These are phyloP conservation scores for Pelochelys cantorii DNA, from an alignment of 2,797 vertebrate genomes.

Conservation along the genomic window DNA sequence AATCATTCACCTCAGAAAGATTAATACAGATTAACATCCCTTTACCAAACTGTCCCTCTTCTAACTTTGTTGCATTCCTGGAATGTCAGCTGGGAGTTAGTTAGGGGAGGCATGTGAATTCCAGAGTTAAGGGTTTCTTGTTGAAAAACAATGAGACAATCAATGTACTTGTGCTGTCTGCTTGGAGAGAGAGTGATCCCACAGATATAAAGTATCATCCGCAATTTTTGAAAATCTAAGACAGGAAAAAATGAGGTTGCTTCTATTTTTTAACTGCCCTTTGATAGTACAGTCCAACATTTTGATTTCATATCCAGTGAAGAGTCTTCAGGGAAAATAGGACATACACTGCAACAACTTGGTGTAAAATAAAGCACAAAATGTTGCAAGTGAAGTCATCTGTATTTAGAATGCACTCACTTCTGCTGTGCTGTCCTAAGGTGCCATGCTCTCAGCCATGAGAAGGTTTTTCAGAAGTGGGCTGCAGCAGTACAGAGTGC, in stretches of 20 bases:
- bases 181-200: fast-evolving
- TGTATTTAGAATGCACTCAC: not conserved
- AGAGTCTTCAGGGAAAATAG: not conserved
- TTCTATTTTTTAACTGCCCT: not conserved
- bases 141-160: not conserved
- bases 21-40: constrained; percentile 6
- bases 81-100: not conserved
- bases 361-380: not conserved
- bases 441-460: not conserved
- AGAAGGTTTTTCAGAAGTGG: not conserved
- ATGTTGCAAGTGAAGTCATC: not conserved
- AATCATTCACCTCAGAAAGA: constrained; percentile 37
- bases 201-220: not conserved
- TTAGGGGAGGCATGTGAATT: not conserved
- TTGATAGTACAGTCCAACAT: not conserved
- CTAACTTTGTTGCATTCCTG: not conserved
- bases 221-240: not conserved
- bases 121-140: not conserved
- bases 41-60: not conserved
- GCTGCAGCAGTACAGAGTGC: not conserved
- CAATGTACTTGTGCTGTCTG: fast-evolving
- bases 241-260: not conserved
- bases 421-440: not conserved
- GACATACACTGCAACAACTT: not conserved
- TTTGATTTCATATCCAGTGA: not conserved